Base-by-base conservation (phyloP, 2,797 vertebrate genomes). In the Notolabrus celidotus region DNA sequence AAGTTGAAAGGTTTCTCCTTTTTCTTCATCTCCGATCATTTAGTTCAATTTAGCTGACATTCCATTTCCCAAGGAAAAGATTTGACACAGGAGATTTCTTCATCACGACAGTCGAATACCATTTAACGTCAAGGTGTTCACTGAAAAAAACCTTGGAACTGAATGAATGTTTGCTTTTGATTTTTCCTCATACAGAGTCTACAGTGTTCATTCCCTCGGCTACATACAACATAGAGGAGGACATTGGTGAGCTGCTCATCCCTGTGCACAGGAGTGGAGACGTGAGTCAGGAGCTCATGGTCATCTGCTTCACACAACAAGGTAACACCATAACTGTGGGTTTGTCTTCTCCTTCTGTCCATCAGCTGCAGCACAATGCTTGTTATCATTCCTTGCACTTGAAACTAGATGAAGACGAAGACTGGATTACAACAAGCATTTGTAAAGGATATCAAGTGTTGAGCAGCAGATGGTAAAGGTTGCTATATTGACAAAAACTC, bases 271-370 rank as follows among this genome's bases (percentile, higher is more conserved):
- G 97, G 84, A 95, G 93, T 17, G 97, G 97, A 71, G 97, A 99
- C 14, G 87, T 95, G 72, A 96, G 93, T 79, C 95, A 94, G 88
- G 97, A 99, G 74, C 83, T 99, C 64, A 98, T 99, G 96, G 96
- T 99, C 75, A 77, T 97, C 87, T 99, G 97, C 85, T 96, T 92
- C 75, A 98, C 97, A 0, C 95, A 96, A 25, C 96, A 97, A 96
- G 97, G 97, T 98, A 93, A 85, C 41, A 41, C 9, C 52, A 17
- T 2, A 16, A 36, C 16, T 42, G 0, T 29, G 20, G n/a, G 5
- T 22, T 36, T 19, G 39, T 50, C n/a, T 1, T 49, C 3, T 27
- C 25, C n/a, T n/a, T n/a, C n/a, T n/a, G n/a, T n/a, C n/a, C n/a
- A n/a, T n/a, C n/a, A n/a, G n/a, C n/a, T n/a, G n/a, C n/a, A n/a